Base-by-base conservation (phyloP, 2,888 invertebrate species). In the Drosophila algonquin region DNA sequence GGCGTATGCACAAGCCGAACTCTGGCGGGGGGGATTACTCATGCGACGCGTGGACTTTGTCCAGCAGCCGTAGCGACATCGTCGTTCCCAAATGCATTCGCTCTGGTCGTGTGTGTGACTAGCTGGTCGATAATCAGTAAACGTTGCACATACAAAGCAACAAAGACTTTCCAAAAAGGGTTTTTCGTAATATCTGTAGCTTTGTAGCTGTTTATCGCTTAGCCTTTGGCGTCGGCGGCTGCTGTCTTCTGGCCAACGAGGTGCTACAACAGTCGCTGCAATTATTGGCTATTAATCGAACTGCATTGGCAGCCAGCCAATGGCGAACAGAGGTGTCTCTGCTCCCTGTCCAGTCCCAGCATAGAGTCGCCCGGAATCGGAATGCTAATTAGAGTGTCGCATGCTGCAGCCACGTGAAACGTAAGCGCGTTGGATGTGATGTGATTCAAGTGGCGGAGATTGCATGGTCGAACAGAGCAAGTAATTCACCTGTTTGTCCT, bases 331-430 rank as follows among this genome's bases (percentile, higher is more conserved):
- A 3, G 21, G 24, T 5, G 24, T 3, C 2, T 40, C 27, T 47
- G 30, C 1, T 8, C n/a, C 12, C 35, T 12, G 35, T 24, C n/a
- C 30, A 7, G 27, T 32, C 24, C 35, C 44, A 73, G 65, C 74
- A 59, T 60, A 60, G 62, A 56, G 32, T 10, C 10, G 6, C 7
- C 14, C 30, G 30, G 30, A 8, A 30, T 30, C 27, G 51, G 57
- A 53, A 70, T 72, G 53, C 70, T 76, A 86, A 90, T 83, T 85
- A 72, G 81, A 71, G 30, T 73, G 73, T 40, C 85, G 77, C 80
- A 86, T 85, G 87, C 75, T 64, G 75, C 72, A 72, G 74, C 81
- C 89, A 89, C 89, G 89, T 89, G 90, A 86, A 50, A 21, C 32
- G 21, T 54, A 40, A 14, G 21, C 24, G 45, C 30, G 12, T 44